phyloP scores from a whole-genome alignment of 2,797 vertebrate species.

The Rhabdomys pumilio region DNA sequence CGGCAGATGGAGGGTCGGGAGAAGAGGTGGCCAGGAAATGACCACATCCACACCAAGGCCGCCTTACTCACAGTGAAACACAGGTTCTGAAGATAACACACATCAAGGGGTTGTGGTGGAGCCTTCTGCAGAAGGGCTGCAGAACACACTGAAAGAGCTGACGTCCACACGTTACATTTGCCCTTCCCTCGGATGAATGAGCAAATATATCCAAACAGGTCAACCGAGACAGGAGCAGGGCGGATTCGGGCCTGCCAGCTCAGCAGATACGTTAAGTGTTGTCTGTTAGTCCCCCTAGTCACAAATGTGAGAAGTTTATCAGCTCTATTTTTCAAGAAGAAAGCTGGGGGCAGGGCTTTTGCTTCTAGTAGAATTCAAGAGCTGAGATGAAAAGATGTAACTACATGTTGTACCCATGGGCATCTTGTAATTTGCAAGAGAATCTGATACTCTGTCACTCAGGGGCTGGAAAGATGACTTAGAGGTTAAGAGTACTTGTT shows the following conservation, averaged over 20 bases:
- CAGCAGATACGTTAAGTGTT: neutral
- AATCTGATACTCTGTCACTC: neutral
- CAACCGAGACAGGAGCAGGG: neutral
- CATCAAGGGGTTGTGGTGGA: conserved; percentile 80
- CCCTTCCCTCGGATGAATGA: conserved; percentile 66
- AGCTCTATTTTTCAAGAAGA: neutral
- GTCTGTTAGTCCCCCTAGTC: neutral
- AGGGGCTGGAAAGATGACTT: neutral
- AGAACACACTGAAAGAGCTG: conserved; percentile 80
- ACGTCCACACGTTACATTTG: conserved; percentile 80
- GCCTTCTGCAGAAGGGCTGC: conserved; percentile 83
- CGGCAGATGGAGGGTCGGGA: conserved; percentile 70
- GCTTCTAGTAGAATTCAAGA: neutral
- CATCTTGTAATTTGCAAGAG: neutral
- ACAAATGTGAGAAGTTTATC: neutral
- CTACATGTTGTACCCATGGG: neutral
- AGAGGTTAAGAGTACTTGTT: neutral
- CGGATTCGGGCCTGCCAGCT: neutral
- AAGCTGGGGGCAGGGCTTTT: neutral
- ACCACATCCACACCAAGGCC: conserved; percentile 78
- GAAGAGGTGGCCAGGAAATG: conserved; percentile 77
- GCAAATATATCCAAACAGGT: conserved; percentile 75
- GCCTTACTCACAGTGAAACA: conserved; percentile 82
- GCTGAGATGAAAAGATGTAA: conserved; percentile 8
- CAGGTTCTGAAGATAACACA: conserved; percentile 84